These are phyloP conservation scores for Drosophila equinoxialis DNA, from an alignment of 1,140 invertebrate genomes.

Conservation along the genomic window DNA sequence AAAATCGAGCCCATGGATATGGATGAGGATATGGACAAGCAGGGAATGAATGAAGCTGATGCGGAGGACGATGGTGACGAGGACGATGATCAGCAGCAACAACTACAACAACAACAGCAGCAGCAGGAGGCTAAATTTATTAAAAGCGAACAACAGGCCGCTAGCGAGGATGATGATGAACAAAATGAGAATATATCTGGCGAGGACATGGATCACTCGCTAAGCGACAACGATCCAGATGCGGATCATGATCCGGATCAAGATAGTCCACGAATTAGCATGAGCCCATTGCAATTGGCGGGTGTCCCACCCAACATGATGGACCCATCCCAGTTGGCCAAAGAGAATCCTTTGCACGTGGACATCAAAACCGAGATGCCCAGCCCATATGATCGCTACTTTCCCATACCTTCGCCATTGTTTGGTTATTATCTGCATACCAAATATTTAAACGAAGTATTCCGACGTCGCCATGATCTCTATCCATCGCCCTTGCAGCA, in stretches of 20 bases:
- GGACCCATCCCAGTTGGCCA: slow-evolving; percentile 58
- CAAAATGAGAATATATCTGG: slow-evolving; percentile 66
- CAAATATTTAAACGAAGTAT: slow-evolving; percentile 89
- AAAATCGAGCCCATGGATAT: slow-evolving; percentile 80
- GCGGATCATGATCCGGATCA: slow-evolving; percentile 35
- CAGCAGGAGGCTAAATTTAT: slow-evolving; percentile 63
- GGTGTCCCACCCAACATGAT: slow-evolving; percentile 40
- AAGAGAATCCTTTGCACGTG: slow-evolving; percentile 84
- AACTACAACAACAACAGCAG: slow-evolving; percentile 30
- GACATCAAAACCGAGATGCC: slow-evolving; percentile 83
- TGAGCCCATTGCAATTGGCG: slow-evolving; percentile 70
- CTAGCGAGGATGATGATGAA: slow-evolving; percentile 63
- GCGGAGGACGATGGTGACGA: slow-evolving; percentile 48
- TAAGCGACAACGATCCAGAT: slow-evolving; percentile 48
- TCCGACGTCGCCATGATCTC: slow-evolving; percentile 88
- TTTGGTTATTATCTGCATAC: slow-evolving; percentile 89
- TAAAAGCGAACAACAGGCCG: slow-evolving; percentile 61
- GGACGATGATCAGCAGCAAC: slow-evolving; percentile 23
- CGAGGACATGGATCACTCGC: slow-evolving; percentile 72
- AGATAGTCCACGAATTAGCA: slow-evolving; percentile 75
- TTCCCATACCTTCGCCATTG: slow-evolving; percentile 86
- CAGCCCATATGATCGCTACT: slow-evolving; percentile 85
- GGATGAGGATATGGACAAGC: slow-evolving; percentile 56
- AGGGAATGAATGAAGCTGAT: slow-evolving; percentile 35
- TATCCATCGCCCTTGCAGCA: slow-evolving; percentile 85